Conservation (phyloP, 2,797 vertebrate species). For the Lagodon rhomboides region DNA sequence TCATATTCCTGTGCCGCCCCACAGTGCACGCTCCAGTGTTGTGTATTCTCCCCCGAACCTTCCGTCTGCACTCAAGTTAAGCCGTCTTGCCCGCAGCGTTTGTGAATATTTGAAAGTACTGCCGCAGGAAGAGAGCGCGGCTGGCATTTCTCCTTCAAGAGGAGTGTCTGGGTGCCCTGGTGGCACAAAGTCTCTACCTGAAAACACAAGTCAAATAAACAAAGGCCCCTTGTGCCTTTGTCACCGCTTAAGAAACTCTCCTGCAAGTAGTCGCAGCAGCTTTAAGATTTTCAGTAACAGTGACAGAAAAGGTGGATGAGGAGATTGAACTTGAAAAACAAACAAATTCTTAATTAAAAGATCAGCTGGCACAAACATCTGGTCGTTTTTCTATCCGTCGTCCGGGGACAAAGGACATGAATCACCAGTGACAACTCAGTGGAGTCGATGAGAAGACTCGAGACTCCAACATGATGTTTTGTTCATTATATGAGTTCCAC, state of each 20-base stretch:
- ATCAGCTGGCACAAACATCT: constrained; percentile 36
- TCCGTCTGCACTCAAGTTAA: constrained; percentile 61
- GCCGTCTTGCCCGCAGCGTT: constrained; percentile 74
- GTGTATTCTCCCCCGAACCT: constrained; percentile 38
- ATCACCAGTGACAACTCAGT: constrained; percentile 18
- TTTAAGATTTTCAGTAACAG: constrained; percentile 27
- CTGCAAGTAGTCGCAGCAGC: constrained; percentile 8
- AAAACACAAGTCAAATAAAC: constrained; percentile 50
- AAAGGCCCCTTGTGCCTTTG: constrained; percentile 44
- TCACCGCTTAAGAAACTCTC: constrained; percentile 31
- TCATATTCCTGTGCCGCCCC: constrained; percentile 57
- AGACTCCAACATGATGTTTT: not conserved
- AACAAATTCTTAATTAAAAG: constrained; percentile 34
- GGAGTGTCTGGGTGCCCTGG: constrained; percentile 34
- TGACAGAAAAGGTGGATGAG: constrained; percentile 28
- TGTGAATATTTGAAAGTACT: constrained; percentile 80
- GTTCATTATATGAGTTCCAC: not conserved
- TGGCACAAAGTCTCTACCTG: constrained; percentile 40
- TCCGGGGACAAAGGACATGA: constrained; percentile 6
- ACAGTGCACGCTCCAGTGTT: constrained; percentile 39
- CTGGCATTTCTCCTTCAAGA: constrained; percentile 68
- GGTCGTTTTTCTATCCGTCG: not conserved
- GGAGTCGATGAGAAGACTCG: not conserved
- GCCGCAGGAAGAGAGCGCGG: constrained; percentile 66
- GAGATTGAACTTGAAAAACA: constrained; percentile 29